Conservation (phyloP, 2,113 vertebrate genomes). For the Malaclemys terrapin region DNA sequence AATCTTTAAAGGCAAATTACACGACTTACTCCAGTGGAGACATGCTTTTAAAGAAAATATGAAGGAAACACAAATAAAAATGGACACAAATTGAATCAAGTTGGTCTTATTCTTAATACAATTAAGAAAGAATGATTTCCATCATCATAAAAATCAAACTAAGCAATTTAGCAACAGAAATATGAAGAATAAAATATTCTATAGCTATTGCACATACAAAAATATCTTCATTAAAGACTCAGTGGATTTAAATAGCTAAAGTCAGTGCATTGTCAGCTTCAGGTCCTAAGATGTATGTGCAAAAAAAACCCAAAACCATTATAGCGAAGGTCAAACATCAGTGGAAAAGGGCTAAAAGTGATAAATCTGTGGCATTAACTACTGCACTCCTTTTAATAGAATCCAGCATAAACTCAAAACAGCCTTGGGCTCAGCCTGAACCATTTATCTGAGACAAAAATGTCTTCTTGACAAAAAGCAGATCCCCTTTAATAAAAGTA, state of each 20-base stretch:
- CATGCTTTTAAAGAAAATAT: slow-evolving; percentile 81
- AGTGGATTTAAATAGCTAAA: slow-evolving; percentile 31
- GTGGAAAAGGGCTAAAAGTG: slow-evolving; percentile 74
- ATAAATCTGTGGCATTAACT: slow-evolving; percentile 85
- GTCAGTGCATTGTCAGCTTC: background rate
- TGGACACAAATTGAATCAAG: slow-evolving; percentile 75
- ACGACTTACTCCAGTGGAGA: slow-evolving; percentile 68
- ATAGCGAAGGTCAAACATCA: slow-evolving; percentile 82
- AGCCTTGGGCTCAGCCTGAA: slow-evolving; percentile 78
- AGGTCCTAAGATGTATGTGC: background rate
- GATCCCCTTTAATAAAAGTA: slow-evolving; percentile 85
- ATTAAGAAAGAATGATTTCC: slow-evolving; percentile 67
- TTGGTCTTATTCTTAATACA: slow-evolving; percentile 67
- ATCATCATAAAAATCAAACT: slow-evolving; percentile 66
- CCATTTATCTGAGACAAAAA: slow-evolving; percentile 85
- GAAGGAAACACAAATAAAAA: slow-evolving; percentile 76
- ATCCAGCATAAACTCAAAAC: slow-evolving; percentile 84
- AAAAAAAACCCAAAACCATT: slow-evolving; percentile 56
- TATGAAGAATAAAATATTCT: slow-evolving; percentile 27
- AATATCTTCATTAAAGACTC: slow-evolving; percentile 33
- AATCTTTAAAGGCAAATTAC: slow-evolving; percentile 74
- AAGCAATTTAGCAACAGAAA: slow-evolving; percentile 67
- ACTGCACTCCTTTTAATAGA: slow-evolving; percentile 83
- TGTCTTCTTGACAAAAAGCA: slow-evolving; percentile 89
- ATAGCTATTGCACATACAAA: slow-evolving; percentile 1